These are phyloP conservation scores for Marmota flaviventris DNA, from an alignment of 2,113 vertebrate species.

Conservation along the genomic window DNA sequence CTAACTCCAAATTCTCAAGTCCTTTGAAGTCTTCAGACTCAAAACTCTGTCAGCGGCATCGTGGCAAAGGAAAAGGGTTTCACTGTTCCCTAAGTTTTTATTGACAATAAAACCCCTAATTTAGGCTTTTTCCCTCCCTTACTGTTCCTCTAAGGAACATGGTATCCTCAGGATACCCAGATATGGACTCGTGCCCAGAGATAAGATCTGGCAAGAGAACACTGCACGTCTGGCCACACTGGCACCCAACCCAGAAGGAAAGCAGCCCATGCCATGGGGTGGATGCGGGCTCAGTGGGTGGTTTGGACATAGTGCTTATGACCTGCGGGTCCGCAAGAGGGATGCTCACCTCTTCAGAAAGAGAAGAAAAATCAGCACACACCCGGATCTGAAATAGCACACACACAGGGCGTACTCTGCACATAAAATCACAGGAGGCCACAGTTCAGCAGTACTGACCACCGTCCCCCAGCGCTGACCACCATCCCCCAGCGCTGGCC, in stretches of 20 bases:
- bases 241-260: not conserved
- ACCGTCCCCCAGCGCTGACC: too few species aligned
- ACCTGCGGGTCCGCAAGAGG: not conserved
- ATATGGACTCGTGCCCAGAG: not conserved
- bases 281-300: not conserved
- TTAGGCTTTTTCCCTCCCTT: not conserved
- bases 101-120: not conserved
- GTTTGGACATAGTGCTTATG: not conserved
- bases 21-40: not conserved
- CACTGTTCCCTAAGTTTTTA: not conserved
- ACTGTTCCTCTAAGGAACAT: not conserved
- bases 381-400: too few species aligned
- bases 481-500: too few species aligned
- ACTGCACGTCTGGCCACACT: too few species aligned
- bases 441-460: too few species aligned
- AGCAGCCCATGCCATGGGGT: fast-evolving
- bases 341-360: not conserved
- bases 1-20: not conserved
- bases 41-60: not conserved
- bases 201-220: not conserved
- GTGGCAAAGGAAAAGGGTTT: not conserved
- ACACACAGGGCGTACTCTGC: too few species aligned
- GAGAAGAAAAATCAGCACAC: not conserved
- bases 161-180: not conserved
- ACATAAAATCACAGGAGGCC: too few species aligned